Evolutionary conservation across 2,888 invertebrate genomes (phyloP).

Genomic region (Drosophila melanocephala): DNA sequence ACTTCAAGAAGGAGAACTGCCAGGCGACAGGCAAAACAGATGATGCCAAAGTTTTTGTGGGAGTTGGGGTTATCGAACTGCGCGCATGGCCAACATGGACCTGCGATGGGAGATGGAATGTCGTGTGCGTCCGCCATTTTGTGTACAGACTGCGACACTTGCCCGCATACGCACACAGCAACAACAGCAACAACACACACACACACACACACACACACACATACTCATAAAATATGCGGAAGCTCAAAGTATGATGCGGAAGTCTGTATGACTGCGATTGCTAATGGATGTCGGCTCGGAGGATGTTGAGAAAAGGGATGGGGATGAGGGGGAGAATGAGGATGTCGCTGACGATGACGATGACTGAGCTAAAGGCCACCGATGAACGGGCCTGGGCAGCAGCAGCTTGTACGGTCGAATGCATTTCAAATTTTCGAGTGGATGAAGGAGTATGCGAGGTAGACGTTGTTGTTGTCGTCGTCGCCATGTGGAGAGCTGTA

Average conservation of each 20-base stretch:
- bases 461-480: slow-evolving; percentile 26
- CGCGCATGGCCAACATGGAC: slow-evolving; percentile 72
- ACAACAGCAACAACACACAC: slow-evolving; percentile 4
- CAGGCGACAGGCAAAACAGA: slow-evolving; percentile 50
- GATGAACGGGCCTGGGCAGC: slow-evolving; percentile 26
- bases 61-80: slow-evolving; percentile 38
- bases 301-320: slow-evolving; percentile 30
- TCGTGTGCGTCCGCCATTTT: slow-evolving; percentile 76
- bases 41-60: slow-evolving; percentile 39
- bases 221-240: slow-evolving; percentile 74
- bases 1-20: slow-evolving; percentile 42
- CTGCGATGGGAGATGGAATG: slow-evolving; percentile 29
- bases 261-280: slow-evolving; percentile 82
- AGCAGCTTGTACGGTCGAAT: slow-evolving; percentile 74
- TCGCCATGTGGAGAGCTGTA: slow-evolving; percentile 20
- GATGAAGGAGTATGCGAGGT: slow-evolving; percentile 30
- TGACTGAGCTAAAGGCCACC: slow-evolving; percentile 28
- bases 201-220: slow-evolving; percentile 29
- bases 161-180: slow-evolving; percentile 52
- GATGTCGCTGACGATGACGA: slow-evolving; percentile 25
- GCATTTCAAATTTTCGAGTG: slow-evolving; percentile 72
- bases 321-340: background rate
- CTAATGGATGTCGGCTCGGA: slow-evolving; percentile 76
- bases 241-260: slow-evolving; percentile 82
- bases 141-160: slow-evolving; percentile 60